Base-by-base conservation (phyloP, 2,888 invertebrate genomes). In the Patella ulyssiponensis region DNA sequence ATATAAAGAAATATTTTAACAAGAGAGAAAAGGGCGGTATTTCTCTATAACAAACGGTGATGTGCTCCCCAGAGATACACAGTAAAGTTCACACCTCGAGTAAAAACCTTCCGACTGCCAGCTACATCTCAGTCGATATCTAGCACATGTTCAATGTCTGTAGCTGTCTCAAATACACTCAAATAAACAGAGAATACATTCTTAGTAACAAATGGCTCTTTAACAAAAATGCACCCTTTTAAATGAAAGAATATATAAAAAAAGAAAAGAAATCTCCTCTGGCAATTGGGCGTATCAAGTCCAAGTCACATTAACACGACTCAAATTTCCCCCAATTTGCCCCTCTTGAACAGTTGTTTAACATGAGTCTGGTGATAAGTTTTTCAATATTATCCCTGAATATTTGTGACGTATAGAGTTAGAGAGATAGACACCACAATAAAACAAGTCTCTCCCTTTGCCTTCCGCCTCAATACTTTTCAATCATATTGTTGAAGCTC, bases 281-380 rank as follows among this genome's bases (percentile, higher is more conserved):
- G 64, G 64, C 64, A 64, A 64, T 64, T 64, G 23, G 64, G 64
- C 64, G 64, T 64, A 64, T 23, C 64, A 64, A 23, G 23, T 23
- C 64, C 14, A 64, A 64, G 20, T 64, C 64, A 64, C 3, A 20
- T 44, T 64, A 23, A 23, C 64, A 12, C 11, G 23, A 11, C 23
- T 64, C 64, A 64, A 64, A 64, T 64, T 64, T 64, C 64, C 20
- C 44, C 44, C 44, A 44, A 44, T 44, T 44, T 44, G 44, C 44
- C 44, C 44, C 44, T 44, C 9, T 44, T 44, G 9, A 44, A 44
- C 7, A 44, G 9, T 44, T 44, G 44, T 44, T 44, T 44, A 44
- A 44, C 44, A 44, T 9, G 44, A 44, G 44, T 44, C 44, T 44
- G 44, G 44, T 44, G 44, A 44, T 44, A 44, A 44, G 44, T 44